phyloP scores from a whole-genome alignment of 2,888 invertebrate genomes.

The Hanleya hanleyi region DNA sequence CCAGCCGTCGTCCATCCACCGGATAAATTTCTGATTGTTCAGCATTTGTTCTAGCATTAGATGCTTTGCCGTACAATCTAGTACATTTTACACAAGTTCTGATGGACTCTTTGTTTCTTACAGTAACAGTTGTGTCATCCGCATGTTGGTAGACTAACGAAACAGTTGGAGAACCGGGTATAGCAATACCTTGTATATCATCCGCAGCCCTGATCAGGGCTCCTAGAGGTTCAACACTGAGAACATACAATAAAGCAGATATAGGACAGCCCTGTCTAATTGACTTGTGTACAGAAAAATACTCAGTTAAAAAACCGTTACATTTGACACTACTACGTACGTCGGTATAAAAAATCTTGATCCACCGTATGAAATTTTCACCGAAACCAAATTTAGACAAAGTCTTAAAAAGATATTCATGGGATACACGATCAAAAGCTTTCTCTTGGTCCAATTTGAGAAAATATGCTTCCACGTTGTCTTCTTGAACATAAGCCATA shows the following conservation, averaged over 20 bases:
- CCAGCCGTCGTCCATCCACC: too few species aligned
- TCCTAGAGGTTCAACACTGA: background rate
- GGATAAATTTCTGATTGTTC: background rate
- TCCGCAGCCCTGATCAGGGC: background rate
- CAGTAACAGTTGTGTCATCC: background rate
- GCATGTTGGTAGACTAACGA: background rate
- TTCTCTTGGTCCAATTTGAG: background rate
- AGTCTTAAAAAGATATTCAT: background rate
- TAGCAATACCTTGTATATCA: background rate
- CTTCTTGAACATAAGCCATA: background rate
- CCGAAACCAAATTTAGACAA: conserved; percentile 3
- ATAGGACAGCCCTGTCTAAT: conserved; percentile 7
- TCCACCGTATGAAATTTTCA: conserved; percentile 4
- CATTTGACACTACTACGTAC: background rate
- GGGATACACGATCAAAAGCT: background rate
- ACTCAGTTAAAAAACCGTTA: background rate
- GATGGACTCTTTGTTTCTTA: background rate
- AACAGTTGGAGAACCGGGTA: background rate
- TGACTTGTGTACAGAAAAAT: background rate
- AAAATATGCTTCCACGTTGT: background rate
- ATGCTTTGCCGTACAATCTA: background rate
- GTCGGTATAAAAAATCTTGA: background rate
- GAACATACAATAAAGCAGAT: background rate
- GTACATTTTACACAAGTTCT: background rate
- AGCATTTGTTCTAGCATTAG: background rate